Conservation (phyloP, 2,888 invertebrate genomes). For the Dolomedes plantarius region DNA sequence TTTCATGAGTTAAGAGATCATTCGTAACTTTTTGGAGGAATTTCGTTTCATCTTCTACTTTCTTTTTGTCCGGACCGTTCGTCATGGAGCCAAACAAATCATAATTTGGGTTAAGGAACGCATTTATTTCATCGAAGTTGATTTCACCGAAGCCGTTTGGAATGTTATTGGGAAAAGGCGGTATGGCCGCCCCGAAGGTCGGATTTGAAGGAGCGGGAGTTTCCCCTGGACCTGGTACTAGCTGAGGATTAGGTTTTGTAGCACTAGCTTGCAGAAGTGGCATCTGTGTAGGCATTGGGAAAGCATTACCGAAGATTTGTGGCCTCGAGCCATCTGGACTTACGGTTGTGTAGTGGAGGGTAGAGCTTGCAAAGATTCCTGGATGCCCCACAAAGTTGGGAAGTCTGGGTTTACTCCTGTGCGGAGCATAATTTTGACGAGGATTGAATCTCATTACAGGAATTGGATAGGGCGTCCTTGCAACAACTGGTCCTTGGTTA, state of each 20-base stretch:
- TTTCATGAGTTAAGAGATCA: neutral
- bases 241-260: neutral
- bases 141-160: neutral
- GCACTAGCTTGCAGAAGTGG: neutral
- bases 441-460: neutral
- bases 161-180: neutral
- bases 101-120: slow-evolving; percentile 1
- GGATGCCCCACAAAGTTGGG: slow-evolving; percentile 25
- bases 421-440: neutral
- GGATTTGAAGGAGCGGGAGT: neutral
- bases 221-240: neutral
- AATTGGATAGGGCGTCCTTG: neutral
- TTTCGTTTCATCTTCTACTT: slow-evolving; percentile 16
- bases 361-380: slow-evolving; percentile 25
- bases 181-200: neutral
- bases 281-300: neutral
- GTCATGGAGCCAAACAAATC: neutral
- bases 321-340: neutral
- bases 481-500: neutral
- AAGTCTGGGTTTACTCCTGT: neutral
- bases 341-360: slow-evolving; percentile 5
- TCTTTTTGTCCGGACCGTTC: neutral
- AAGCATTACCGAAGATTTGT: neutral
- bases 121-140: slow-evolving; percentile 19
- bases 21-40: slow-evolving; percentile 10